Evolutionary conservation across 2,888 invertebrate genomes (phyloP).

Genomic region (Drosophila diplacantha): DNA sequence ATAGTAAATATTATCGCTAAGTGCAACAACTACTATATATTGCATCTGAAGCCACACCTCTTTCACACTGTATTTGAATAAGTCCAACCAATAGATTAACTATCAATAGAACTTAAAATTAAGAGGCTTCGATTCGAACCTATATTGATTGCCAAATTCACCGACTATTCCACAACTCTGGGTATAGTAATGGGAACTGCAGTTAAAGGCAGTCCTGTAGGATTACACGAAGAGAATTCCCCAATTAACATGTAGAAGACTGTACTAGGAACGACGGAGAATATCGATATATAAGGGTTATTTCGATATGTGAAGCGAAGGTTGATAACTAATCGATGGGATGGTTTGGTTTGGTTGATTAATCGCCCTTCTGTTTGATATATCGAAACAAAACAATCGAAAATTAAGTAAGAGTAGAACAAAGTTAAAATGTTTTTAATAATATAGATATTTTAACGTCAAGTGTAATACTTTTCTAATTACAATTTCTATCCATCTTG

Average conservation of each 20-base stretch:
- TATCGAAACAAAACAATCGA: no score
- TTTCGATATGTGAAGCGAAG: no score
- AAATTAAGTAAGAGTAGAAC: no score
- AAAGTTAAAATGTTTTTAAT: no score
- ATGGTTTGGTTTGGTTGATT: no score
- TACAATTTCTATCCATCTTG: neutral
- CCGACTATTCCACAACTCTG: neutral
- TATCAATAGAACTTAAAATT: neutral
- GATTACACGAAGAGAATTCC: neutral
- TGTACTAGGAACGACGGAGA: neutral
- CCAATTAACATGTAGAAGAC: neutral
- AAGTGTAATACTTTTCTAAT: neutral
- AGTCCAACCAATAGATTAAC: neutral
- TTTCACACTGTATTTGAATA: constrained; percentile 10
- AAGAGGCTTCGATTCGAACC: neutral
- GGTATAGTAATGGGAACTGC: neutral
- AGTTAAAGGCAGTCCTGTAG: neutral
- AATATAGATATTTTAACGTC: no score
- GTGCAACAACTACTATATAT: neutral
- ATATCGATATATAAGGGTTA: neutral
- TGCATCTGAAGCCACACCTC: neutral
- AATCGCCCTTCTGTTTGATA: no score
- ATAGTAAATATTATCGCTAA: constrained; percentile 1
- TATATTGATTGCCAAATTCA: neutral
- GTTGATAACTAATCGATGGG: no score